Conservation (phyloP, 2,797 vertebrate genomes). For the Gobionotothen gibberifrons region DNA sequence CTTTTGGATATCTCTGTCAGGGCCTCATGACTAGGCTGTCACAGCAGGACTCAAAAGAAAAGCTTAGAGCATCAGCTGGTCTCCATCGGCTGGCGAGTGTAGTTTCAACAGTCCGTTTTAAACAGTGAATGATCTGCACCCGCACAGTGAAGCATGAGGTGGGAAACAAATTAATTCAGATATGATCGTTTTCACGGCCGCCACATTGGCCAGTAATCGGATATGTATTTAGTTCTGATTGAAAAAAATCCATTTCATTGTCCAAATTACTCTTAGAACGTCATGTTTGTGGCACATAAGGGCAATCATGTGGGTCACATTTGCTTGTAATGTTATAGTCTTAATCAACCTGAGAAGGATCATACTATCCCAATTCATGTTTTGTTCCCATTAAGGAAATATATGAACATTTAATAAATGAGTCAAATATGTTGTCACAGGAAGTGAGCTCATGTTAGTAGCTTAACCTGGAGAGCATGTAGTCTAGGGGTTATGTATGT, state of each 20-base stretch:
- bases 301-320: background rate
- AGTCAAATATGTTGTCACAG: constrained; percentile 17
- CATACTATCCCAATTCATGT: background rate
- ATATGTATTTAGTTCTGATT: background rate
- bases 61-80: too few relatives aligned
- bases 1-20: too few relatives aligned
- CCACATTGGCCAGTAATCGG: background rate
- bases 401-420: constrained; percentile 12
- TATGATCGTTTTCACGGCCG: background rate
- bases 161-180: background rate
- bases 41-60: too few relatives aligned
- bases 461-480: too few relatives aligned
- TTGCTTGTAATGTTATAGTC: background rate
- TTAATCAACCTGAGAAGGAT: background rate
- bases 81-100: background rate
- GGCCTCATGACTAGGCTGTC: too few relatives aligned
- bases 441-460: background rate
- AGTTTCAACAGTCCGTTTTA: too few relatives aligned
- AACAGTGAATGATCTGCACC: background rate
- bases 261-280: too few relatives aligned
- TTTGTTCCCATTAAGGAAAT: background rate
- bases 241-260: background rate
- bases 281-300: background rate
- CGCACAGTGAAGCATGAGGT: background rate
- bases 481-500: background rate